Conservation (phyloP, 2,797 vertebrate genomes). For the Esox lucius region DNA sequence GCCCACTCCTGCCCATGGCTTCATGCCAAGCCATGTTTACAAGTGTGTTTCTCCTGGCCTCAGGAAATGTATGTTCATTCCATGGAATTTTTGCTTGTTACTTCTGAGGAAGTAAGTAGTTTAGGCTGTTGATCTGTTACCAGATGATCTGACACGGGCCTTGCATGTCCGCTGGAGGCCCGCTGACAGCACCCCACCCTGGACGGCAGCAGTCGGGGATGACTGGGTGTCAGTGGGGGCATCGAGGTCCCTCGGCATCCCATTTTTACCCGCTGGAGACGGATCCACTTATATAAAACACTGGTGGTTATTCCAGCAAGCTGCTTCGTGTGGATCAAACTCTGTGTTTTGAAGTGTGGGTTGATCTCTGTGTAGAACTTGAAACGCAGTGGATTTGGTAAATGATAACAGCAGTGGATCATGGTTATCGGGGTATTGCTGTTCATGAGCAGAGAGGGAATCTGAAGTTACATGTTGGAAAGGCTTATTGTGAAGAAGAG, state of each 20-base stretch:
- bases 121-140: not conserved
- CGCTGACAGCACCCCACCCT: not conserved
- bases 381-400: conserved; percentile 29
- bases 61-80: not conserved
- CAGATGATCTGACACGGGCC: not conserved
- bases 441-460: conserved; percentile 28
- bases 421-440: conserved; percentile 30
- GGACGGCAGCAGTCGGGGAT: not conserved
- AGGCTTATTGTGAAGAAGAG: conserved; percentile 26
- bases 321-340: conserved; percentile 4
- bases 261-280: conserved; percentile 26
- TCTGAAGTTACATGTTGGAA: conserved; percentile 33
- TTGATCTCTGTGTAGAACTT: not conserved
- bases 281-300: conserved; percentile 16
- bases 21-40: not conserved
- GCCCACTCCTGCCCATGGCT: not conserved
- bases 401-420: conserved; percentile 35
- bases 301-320: conserved; percentile 4
- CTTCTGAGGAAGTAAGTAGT: not conserved
- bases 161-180: not conserved
- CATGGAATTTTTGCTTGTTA: not conserved
- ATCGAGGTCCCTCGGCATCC: conserved; percentile 24
- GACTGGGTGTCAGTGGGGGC: conserved; percentile 2
- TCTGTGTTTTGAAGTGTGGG: not conserved
- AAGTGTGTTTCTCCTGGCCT: not conserved